A percentile compares a stretch with the other conserved stretches of the same genome.
phyloP scores from a whole-genome alignment of 1,140 invertebrate genomes.

The Drosophila athabasca region DNA sequence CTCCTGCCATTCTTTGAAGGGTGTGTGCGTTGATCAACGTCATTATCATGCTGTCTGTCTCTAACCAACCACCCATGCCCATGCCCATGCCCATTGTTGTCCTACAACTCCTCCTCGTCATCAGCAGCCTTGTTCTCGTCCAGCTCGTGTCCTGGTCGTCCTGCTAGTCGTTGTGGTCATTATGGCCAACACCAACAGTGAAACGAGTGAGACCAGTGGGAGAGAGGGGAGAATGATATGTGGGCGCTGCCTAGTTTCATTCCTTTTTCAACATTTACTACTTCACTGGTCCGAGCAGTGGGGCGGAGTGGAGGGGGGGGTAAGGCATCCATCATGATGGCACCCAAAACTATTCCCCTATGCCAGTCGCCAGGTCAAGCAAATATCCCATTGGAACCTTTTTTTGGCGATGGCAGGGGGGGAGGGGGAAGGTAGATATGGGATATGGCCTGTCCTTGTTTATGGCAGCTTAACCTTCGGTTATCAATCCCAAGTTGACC shows the following conservation, averaged over 20 bases:
- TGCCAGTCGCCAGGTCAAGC: conserved; percentile 1
- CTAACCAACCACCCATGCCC: conserved; percentile 39
- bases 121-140: conserved; percentile 4
- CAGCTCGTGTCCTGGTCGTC: too few relatives aligned
- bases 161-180: conserved; percentile 34
- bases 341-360: conserved; percentile 32
- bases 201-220: neutral
- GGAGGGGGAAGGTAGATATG: too few relatives aligned
- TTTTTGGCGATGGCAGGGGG: too few relatives aligned
- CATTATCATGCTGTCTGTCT: conserved; percentile 55
- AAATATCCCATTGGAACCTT: neutral
- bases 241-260: conserved; percentile 51
- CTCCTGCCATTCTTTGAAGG: conserved; percentile 21
- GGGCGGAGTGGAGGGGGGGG: neutral
- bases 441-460: too few relatives aligned
- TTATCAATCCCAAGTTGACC: conserved; percentile 11
- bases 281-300: too few relatives aligned
- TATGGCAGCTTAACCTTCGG: conserved; percentile 9
- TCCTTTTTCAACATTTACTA: conserved; percentile 32
- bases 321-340: conserved; percentile 53
- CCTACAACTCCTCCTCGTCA: conserved; percentile 3
- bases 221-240: conserved; percentile 48
- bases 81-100: conserved; percentile 52
- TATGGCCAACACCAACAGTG: conserved; percentile 67
- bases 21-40: conserved; percentile 75